Conservation (phyloP, 2,888 invertebrate genomes). For the Dermolepida albohirtum region DNA sequence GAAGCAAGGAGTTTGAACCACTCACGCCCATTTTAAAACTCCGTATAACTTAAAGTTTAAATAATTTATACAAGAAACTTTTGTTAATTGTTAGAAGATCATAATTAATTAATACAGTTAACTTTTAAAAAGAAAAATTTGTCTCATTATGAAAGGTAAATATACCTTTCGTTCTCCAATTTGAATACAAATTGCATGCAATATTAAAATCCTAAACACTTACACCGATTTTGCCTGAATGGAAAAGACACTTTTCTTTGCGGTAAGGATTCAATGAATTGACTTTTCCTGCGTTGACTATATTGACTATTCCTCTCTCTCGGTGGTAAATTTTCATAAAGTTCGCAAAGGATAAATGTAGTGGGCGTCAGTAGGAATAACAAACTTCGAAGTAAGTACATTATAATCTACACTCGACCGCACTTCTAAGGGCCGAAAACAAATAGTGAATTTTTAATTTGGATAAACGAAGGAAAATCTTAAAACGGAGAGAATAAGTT, state of each 20-base stretch:
- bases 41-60: too few species aligned
- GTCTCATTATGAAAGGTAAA: too few species aligned
- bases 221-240: constrained; percentile 21
- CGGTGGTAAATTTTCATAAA: constrained; percentile 23
- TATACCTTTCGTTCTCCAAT: neutral
- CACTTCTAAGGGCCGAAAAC: neutral
- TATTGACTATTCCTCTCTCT: constrained; percentile 6
- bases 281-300: constrained; percentile 8
- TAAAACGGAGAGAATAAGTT: neutral
- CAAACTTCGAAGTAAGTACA: constrained; percentile 26
- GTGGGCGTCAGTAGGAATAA: neutral
- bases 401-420: constrained; percentile 3
- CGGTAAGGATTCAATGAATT: constrained; percentile 3
- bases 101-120: too few species aligned
- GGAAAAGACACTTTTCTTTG: constrained; percentile 8
- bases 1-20: too few species aligned
- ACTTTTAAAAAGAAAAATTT: too few species aligned
- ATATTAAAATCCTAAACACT: constrained; percentile 4
- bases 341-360: constrained; percentile 16
- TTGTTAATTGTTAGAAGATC: too few species aligned
- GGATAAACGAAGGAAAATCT: constrained; percentile 1
- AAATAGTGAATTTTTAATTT: constrained; percentile 17
- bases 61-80: too few species aligned
- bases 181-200: neutral
- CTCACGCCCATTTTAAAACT: too few species aligned